phyloP scores from a whole-genome alignment of 2,888 invertebrate genomes.

The Tiliacea citrago region DNA sequence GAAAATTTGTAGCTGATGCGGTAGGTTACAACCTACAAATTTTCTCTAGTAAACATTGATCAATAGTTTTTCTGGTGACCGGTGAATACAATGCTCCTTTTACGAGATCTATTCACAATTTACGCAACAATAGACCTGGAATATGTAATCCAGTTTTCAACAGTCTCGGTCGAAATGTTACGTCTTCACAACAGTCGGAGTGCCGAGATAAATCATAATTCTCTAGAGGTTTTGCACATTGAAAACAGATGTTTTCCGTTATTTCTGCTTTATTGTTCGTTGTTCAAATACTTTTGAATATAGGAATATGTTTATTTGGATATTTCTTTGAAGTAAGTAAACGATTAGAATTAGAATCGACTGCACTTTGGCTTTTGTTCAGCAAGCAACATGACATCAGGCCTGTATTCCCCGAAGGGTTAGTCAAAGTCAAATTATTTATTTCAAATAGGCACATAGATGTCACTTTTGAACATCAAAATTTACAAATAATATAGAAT shows the following conservation, averaged over 20 bases:
- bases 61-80: neutral
- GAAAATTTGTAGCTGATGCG: neutral
- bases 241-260: constrained; percentile 61
- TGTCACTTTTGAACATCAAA: no score
- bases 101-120: constrained; percentile 10
- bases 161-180: constrained; percentile 38
- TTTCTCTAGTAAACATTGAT: neutral
- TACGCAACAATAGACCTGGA: neutral
- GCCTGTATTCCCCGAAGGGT: no score
- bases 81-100: neutral
- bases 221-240: constrained; percentile 50
- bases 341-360: constrained; percentile 3
- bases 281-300: constrained; percentile 39
- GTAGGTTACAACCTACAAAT: neutral
- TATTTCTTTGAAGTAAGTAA: constrained; percentile 40
- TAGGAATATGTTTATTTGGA: constrained; percentile 32
- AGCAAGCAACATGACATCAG: no score
- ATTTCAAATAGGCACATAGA: no score
- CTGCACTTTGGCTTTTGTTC: neutral
- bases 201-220: constrained; percentile 55
- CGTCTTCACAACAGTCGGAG: constrained; percentile 28
- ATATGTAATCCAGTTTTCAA: constrained; percentile 50
- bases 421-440: no score
- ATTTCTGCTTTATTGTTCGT: constrained; percentile 47
- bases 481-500: no score